phyloP scores from a whole-genome alignment of 2,888 invertebrate species.

The Cyclophora punctaria region DNA sequence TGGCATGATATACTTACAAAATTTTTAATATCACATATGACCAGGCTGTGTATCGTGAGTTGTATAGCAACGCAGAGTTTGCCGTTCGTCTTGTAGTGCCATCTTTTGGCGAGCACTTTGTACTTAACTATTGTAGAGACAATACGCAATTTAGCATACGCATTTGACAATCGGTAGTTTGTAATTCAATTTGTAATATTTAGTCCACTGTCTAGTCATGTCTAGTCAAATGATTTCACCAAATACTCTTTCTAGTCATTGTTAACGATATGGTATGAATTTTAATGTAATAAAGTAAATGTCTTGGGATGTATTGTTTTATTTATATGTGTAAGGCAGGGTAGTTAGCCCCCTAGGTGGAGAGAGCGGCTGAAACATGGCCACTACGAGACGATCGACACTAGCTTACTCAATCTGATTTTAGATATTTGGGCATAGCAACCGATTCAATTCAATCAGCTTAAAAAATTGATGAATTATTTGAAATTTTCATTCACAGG shows the following conservation, averaged over 20 bases:
- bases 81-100: constrained; percentile 72
- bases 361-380: constrained; percentile 22
- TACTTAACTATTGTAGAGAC: constrained; percentile 23
- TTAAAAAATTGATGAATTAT: constrained; percentile 2
- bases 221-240: constrained; percentile 51
- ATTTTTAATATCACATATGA: constrained; percentile 64
- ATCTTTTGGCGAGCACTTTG: constrained; percentile 51
- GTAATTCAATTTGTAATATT: constrained; percentile 30
- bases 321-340: constrained; percentile 37
- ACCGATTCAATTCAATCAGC: constrained; percentile 1
- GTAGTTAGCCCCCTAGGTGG: constrained; percentile 26
- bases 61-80: constrained; percentile 48
- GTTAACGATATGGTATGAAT: constrained; percentile 32
- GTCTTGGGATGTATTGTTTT: constrained; percentile 55
- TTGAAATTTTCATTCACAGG: constrained; percentile 3
- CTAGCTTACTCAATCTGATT: constrained; percentile 47
- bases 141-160: constrained; percentile 28
- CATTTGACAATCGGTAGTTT: constrained; percentile 29
- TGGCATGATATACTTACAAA: constrained; percentile 72
- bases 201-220: constrained; percentile 59
- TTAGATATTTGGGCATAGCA: constrained; percentile 48
- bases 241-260: constrained; percentile 40
- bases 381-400: constrained; percentile 66
- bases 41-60: constrained; percentile 56
- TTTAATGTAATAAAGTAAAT: constrained; percentile 57